Base-by-base conservation (phyloP, 2,113 vertebrate species). In the Eleginops maclovinus region DNA sequence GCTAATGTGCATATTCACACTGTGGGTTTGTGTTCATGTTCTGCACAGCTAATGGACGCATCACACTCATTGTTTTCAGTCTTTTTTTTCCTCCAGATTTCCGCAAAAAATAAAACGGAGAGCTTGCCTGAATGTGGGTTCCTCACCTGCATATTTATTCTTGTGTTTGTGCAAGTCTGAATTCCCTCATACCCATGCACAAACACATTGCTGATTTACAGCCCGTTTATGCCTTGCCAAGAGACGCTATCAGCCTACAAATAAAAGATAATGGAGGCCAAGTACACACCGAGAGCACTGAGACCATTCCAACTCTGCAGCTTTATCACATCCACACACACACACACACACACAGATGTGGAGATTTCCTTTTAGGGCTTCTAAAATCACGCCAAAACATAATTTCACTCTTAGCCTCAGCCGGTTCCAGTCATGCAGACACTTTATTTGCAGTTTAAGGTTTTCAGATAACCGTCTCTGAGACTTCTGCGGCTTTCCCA, bases 211-310 rank as follows among this genome's bases (percentile, higher is more conserved):
- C 76, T 85, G 83, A 86, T 88, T 89, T 83, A 79, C 67, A 81
- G 64, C 85, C 75, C 28, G 17, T 84, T 91, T 85, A 81, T 78
- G 81, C 61, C 64, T 79, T 81, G 77, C 84, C 83, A 85, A 72
- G 86, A 86, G 71, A 82, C 74, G 47, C 79, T 83, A 88, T 89
- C 87, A 71, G 81, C 77, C 77, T 68, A 77, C 86, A 85, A 89
- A 91, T 88, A 87, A 88, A 89, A 91, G 84, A 89, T 91, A 89
- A 91, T 91, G 84, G 86, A 85, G 66, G 86, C 86, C 79, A 75
- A 87, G 86, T 88, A 91, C 89, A 91, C 83, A 86, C 17, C 17
- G 72, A 83, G 82, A 72, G 83, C 56, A 55, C 75, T 7, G 79
- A 86, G 79, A 88, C 63, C 77, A 31, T 79, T 86, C 76, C 73